Evolutionary conservation across 1,140 invertebrate species (phyloP).

Genomic region (Papilio xuthus): DNA sequence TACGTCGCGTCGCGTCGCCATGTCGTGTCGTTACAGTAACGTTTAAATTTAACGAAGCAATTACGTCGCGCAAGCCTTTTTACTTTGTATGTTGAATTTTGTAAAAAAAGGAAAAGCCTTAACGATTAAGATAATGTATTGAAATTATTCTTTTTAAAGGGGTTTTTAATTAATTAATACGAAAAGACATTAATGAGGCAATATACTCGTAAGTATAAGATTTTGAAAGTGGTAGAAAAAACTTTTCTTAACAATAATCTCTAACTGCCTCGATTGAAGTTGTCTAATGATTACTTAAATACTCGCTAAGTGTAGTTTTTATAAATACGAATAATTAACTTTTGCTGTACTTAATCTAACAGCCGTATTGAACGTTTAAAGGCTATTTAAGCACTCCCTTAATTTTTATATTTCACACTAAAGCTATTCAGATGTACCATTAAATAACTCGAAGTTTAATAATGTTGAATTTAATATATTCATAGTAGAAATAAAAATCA

Average conservation of each 20-base stretch:
- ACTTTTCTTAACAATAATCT: too few species aligned
- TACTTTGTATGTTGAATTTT: not conserved
- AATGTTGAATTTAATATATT: not conserved
- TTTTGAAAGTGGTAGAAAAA: too few species aligned
- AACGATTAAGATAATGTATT: not conserved
- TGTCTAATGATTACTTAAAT: too few species aligned
- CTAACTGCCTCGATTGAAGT: too few species aligned
- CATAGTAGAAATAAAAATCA: not conserved
- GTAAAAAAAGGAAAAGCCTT: not conserved
- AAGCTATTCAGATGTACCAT: not conserved
- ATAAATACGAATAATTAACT: too few species aligned
- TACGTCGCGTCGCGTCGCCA: conserved; percentile 1
- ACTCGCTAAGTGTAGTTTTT: too few species aligned
- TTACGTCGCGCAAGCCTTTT: not conserved
- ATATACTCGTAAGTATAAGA: too few species aligned
- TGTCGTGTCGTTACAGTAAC: conserved; percentile 2
- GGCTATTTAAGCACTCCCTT: too few species aligned
- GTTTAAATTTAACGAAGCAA: conserved; percentile 17
- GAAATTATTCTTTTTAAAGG: not conserved
- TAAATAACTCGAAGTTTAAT: not conserved
- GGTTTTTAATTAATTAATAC: not conserved
- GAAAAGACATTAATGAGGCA: too few species aligned
- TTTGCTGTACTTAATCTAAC: too few species aligned
- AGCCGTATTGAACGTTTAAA: too few species aligned
- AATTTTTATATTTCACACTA: not conserved